These are phyloP conservation scores for Actenoides hombroni DNA, from an alignment of 2,113 vertebrate genomes.

Conservation along the genomic window DNA sequence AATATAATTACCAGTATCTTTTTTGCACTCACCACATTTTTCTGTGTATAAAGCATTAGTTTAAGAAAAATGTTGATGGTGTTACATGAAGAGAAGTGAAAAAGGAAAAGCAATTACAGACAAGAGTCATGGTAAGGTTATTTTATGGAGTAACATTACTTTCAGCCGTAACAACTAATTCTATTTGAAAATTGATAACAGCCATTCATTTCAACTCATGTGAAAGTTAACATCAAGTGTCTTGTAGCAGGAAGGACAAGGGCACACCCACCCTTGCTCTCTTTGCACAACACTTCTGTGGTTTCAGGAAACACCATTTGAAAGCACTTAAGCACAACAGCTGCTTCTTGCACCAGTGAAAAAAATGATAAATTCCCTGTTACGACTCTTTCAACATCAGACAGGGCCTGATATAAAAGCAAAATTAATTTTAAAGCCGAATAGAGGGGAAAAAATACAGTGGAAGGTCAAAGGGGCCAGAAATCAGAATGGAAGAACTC, in stretches of 20 bases:
- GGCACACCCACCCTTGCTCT: background rate
- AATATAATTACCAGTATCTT: background rate
- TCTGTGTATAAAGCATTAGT: background rate
- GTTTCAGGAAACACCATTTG: background rate
- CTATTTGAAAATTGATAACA: background rate
- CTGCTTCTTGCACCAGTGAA: background rate
- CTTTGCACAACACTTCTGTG: background rate
- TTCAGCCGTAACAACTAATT: background rate
- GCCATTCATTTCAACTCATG: background rate
- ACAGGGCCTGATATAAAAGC: background rate
- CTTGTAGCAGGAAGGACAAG: background rate
- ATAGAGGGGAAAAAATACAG: background rate
- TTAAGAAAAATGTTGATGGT: background rate
- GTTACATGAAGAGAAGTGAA: background rate
- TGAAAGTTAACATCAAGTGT: background rate
- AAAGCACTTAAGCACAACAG: background rate
- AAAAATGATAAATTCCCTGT: background rate
- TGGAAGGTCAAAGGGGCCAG: background rate
- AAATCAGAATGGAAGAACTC: background rate
- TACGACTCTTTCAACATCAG: background rate
- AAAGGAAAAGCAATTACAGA: background rate
- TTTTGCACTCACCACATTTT: background rate
- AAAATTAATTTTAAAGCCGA: background rate
- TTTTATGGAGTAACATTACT: background rate
- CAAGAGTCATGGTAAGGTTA: background rate